phyloP scores from a whole-genome alignment of 2,113 vertebrate species.

The Pantherophis guttatus region DNA sequence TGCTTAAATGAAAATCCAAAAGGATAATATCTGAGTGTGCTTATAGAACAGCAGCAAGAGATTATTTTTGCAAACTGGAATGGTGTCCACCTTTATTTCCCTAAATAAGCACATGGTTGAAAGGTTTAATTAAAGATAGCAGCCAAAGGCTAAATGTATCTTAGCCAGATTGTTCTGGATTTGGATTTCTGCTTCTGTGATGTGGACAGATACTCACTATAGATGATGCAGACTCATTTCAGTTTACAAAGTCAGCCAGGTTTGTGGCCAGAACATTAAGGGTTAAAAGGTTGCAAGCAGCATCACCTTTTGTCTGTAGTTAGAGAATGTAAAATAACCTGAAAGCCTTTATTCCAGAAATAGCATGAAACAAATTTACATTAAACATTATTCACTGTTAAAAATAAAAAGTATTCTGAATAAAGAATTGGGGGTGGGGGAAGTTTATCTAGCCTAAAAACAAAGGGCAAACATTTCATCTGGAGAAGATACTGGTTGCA shows the following conservation, averaged over 20 bases:
- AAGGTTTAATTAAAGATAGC: constrained; percentile 28
- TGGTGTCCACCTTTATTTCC: constrained; percentile 22
- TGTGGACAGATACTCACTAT: background rate
- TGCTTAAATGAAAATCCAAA: background rate
- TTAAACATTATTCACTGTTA: constrained; percentile 22
- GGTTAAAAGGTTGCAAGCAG: constrained; percentile 28
- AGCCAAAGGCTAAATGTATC: background rate
- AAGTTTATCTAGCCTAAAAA: background rate
- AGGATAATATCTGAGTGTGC: background rate
- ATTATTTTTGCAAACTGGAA: constrained; percentile 2
- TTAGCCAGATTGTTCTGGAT: constrained; percentile 28
- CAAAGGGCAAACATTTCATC: background rate
- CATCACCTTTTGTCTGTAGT: constrained; percentile 13
- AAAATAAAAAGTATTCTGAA: constrained; percentile 9
- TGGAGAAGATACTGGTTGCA: background rate
- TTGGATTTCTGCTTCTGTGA: constrained; percentile 25
- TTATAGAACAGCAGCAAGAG: background rate
- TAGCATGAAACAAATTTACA: constrained; percentile 6
- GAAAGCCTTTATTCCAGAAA: constrained; percentile 25
- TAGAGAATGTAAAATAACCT: constrained; percentile 36
- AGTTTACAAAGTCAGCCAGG: constrained; percentile 20
- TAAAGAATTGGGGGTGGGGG: background rate
- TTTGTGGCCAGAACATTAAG: constrained; percentile 19
- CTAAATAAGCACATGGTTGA: constrained; percentile 17
- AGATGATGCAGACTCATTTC: constrained; percentile 21